Base-by-base conservation (phyloP, 2,113 vertebrate species). In the Brienomyrus longianalis region DNA sequence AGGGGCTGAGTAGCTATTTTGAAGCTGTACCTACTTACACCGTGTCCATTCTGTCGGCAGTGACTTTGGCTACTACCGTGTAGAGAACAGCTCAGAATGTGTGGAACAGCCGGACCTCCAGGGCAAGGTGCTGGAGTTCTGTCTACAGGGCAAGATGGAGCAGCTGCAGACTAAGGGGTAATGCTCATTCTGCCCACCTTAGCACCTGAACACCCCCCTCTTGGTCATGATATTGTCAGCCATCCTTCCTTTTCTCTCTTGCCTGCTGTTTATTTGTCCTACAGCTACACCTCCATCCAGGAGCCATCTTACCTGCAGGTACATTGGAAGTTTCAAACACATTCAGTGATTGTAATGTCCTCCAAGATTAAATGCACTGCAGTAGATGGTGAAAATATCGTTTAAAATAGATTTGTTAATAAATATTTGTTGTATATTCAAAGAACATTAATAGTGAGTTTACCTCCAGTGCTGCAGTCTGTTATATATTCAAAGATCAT, bases 1-100 rank as follows among this genome's bases (percentile, higher is more conserved):
- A 0, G 39, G 39, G 21, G 19, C 77, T 45, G 15, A 21, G 77
- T 43, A 23, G 43, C 17, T 45, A 10, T 70, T 70, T 70, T 70
- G 39, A 10, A 84, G 83, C 43, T 48, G 35, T 11, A 23, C 17
- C 23, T 48, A 21, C 45, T 84, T 11, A 23, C 23, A 13, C 43
- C 11, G 7, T 47, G n/a, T 54, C 27, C 85, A 5, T 10, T 21
- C 3, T 66, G 15, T 52, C 74, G 70, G 21, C 93, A 99, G 98
- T 92, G 98, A 99, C 94, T 99, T 98, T 91, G 98, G 98, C 84
- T 99, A 97, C 93, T 97, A 95, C 93, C 97, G 98, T 5, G 96
- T 95, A 1, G 96, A 97, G 92, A 98, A 98, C 94, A 95, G 96
- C 66, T 97, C 97, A 0, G 94, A 95, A 47, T 99, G 98, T 90